Base-by-base conservation (phyloP, 2,797 vertebrate species). In the Eremophila alpestris region DNA sequence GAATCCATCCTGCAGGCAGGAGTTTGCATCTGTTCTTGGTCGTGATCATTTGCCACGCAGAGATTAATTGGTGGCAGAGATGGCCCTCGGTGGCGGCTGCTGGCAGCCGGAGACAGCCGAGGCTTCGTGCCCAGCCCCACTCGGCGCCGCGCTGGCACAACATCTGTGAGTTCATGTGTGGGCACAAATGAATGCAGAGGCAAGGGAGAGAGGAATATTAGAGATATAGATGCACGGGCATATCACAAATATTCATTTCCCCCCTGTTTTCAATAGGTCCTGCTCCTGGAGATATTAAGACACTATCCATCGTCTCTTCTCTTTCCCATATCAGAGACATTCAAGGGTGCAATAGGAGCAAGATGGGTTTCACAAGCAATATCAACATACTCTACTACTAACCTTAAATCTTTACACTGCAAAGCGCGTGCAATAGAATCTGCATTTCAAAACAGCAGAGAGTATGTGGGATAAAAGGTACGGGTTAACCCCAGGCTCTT, bases 401-500 rank as follows among this genome's bases (percentile, higher is more conserved):
- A 63, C 9, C 1, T 80, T 67, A 55, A 65, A 78, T 88, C 94
- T 85, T 91, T 87, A 77, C 59, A 10, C 89, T 68, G 74, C 71
- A 55, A 56, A 74, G 55, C 1, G 16, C 1, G 2, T 70, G 79
- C 94, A 82, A 73, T 34, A 30, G 86, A 22, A 73, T 73, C 90
- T 65, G 85, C 74, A n/a, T 78, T 87, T 91, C 76, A 36, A 73
- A 86, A 75, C 83, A 81, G 80, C 83, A 34, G 73, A 68, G 70
- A 73, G 59, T 68, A 55, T 13, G 70, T 86, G 76, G 77, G 92
- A 87, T 93, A 83, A 89, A 89, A 94, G 73, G 46, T 85, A 59
- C 1, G 38, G 88, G 90, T 87, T 93, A 93, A 94, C 87, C 87
- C 83, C 48, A 7, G 85, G 73, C 78, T 92, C 82, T 60, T 87